Evolutionary conservation across 2,113 vertebrate species (phyloP).

Genomic region (Chauna torquata): DNA sequence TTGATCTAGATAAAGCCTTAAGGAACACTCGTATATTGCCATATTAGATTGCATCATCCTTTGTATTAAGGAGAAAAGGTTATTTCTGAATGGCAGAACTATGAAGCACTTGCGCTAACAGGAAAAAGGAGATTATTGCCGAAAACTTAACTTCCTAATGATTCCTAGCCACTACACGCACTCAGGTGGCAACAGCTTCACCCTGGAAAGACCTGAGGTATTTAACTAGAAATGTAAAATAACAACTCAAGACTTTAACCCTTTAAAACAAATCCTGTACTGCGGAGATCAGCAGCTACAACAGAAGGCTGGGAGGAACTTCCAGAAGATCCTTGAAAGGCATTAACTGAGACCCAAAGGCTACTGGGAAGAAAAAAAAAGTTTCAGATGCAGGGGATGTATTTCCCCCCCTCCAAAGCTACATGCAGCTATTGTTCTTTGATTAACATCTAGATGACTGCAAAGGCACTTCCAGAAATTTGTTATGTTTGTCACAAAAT

Average conservation of each 20-base stretch:
- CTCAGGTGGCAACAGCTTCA: neutral
- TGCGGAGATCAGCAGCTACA: neutral
- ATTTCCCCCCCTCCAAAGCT: neutral
- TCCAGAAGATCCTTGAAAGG: neutral
- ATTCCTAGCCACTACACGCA: neutral
- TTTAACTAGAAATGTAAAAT: neutral
- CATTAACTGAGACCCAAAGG: neutral
- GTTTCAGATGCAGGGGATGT: neutral
- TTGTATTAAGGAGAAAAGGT: slow-evolving; percentile 17
- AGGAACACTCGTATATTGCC: slow-evolving; percentile 34
- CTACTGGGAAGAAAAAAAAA: neutral
- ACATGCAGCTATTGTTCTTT: neutral
- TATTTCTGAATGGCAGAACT: neutral
- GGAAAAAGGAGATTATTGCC: neutral
- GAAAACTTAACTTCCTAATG: neutral
- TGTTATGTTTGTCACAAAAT: neutral
- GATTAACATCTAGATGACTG: neutral
- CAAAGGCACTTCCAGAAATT: neutral
- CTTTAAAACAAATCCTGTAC: neutral
- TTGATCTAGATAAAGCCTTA: slow-evolving; percentile 49
- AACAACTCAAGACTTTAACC: neutral
- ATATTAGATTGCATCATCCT: slow-evolving; percentile 12
- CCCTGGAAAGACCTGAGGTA: neutral
- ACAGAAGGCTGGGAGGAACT: neutral
- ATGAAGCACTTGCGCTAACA: neutral